A percentile compares a stretch with the other conserved stretches of the same genome.
Evolutionary conservation across 2,797 vertebrate genomes (phyloP).

Genomic region (Macropus fuliginosus): DNA sequence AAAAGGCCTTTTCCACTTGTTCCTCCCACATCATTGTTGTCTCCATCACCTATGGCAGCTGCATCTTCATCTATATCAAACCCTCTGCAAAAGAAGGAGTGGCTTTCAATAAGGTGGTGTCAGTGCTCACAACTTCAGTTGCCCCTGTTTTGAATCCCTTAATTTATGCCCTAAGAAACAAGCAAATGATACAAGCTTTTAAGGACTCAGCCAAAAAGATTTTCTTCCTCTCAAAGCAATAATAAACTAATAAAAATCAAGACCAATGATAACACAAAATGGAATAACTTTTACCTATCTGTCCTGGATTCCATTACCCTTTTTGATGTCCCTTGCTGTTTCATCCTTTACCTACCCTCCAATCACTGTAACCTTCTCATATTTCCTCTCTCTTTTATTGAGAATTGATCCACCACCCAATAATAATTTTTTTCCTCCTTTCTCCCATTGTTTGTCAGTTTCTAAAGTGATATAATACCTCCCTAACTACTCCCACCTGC

Average conservation of each 20-base stretch:
- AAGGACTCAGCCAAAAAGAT: background rate
- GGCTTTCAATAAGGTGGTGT: slow-evolving; percentile 70
- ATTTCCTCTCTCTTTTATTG: background rate
- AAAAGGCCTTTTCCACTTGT: slow-evolving; percentile 73
- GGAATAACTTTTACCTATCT: background rate
- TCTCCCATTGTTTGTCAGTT: background rate
- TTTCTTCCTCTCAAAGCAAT: background rate
- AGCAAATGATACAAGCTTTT: slow-evolving; percentile 68
- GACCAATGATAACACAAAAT: background rate
- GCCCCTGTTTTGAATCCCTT: slow-evolving; percentile 77
- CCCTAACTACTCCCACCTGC: background rate
- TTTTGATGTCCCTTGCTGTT: background rate
- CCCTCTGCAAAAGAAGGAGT: slow-evolving; percentile 72
- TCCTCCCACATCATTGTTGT: slow-evolving; percentile 73
- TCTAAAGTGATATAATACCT: background rate
- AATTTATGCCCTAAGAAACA: slow-evolving; percentile 76
- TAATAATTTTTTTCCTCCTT: background rate
- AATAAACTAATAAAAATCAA: background rate
- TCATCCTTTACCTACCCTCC: background rate
- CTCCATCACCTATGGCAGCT: slow-evolving; percentile 76
- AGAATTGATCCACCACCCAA: background rate
- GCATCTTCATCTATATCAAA: slow-evolving; percentile 81
- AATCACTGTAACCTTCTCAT: background rate
- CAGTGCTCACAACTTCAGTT: slow-evolving; percentile 72
- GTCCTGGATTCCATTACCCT: background rate